Evolutionary conservation across 2,888 invertebrate species (phyloP), one percentile per base, ranked within the genome.

Genomic region (Argyra leucocephala): DNA sequence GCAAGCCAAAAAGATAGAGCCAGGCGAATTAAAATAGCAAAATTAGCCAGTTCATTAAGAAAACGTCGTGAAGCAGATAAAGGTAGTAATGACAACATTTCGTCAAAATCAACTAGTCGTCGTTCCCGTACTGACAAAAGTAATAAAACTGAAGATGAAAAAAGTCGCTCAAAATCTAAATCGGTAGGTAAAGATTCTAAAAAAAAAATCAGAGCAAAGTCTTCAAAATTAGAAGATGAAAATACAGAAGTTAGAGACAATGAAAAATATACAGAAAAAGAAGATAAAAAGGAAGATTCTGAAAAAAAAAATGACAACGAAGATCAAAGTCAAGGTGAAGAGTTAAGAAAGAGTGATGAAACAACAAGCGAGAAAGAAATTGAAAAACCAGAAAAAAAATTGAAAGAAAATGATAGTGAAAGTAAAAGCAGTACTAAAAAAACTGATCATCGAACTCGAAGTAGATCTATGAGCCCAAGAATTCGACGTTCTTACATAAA

Each of bases 401-500:
- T 2, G 7, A 26, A 26, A n/a, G 60, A 60, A 18, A 60, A 75
- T 18, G 70, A 74, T 59, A 69, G 22, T 6, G 62, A 57, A 21
- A 24, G n/a, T 36, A 36, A 22, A 12, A 61, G 31, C 9, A 62
- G 66, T 48, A 62, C 61, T 37, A 66, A 64, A 58, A 48, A 48
- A 48, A 18, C 48, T n/a, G 48, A 48, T 26, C n/a, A 21, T 21
- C 63, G 72, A 68, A 62, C 67, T 71, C 0, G 73, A 61, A 74
- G 75, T 57, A 48, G 63, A 59, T 71, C 73, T 10, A 65, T 63
- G 22, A 67, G 66, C 24, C 69, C 69, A 22, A 64, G 63, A 15
- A 10, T 58, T 7, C 67, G 69, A 6, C 58, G 58, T 21, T 63
- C 82, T 37, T 90, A 85, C 74, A 88, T 91, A 66, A 88, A 88